phyloP scores from a whole-genome alignment of 35 echinoderm and acorn worm species.

The Ophiothrix spiculata region DNA sequence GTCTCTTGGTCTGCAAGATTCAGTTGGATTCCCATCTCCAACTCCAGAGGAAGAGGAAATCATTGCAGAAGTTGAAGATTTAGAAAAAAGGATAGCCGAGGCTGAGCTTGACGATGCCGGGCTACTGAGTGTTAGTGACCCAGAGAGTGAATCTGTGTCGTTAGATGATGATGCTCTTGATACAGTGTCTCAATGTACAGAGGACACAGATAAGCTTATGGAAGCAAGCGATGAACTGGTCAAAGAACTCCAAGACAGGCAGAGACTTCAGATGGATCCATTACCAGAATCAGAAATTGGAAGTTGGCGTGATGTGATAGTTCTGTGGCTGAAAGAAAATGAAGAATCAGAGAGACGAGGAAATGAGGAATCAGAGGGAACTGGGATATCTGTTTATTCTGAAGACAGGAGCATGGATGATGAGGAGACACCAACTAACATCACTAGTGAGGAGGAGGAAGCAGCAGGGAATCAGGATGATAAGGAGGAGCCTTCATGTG shows the following conservation, averaged over 20 bases:
- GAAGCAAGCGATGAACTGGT: constrained; percentile 62
- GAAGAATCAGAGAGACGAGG: not conserved
- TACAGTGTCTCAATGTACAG: constrained; percentile 43
- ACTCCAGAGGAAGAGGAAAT: constrained; percentile 16
- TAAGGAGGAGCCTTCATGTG: not conserved
- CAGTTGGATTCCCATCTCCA: constrained; percentile 8
- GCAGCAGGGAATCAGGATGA: not conserved
- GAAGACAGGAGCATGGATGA: constrained; percentile 1
- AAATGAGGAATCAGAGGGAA: not conserved
- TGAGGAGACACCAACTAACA: not conserved
- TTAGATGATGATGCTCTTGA: constrained; percentile 37
- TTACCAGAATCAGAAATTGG: constrained; percentile 51
- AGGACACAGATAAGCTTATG: constrained; percentile 71
- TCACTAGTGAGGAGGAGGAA: not conserved
- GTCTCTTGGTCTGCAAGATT: constrained; percentile 40
- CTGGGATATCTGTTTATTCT: not conserved
- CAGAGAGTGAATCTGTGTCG: constrained; percentile 30
- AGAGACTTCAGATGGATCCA: constrained; percentile 16
- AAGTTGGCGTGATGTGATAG: constrained; percentile 87
- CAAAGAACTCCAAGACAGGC: constrained; percentile 54
- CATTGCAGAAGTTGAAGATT: not conserved
- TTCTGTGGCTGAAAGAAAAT: constrained; percentile 85
- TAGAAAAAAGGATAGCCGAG: constrained; percentile 34
- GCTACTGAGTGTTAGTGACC: constrained; percentile 22
- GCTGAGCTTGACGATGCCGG: constrained; percentile 34